Percentiles rank a stretch among this genome's conserved stretches.
phyloP scores from a whole-genome alignment of 2,888 invertebrate species.

The Sabatieria punctata region DNA sequence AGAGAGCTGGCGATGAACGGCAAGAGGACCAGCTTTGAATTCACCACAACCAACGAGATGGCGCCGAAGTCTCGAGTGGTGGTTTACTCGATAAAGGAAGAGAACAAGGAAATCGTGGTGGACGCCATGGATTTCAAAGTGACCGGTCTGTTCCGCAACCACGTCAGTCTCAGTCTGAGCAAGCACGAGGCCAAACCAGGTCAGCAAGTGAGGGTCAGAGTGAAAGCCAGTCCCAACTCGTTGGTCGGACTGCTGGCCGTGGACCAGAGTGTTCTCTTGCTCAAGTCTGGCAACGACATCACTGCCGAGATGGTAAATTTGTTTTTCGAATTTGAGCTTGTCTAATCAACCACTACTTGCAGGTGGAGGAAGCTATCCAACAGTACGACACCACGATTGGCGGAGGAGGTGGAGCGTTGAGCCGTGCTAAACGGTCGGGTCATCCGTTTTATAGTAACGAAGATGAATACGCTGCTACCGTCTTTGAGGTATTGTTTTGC shows the following conservation, averaged over 20 bases:
- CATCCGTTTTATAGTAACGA: slow-evolving; percentile 32
- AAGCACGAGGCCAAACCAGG: slow-evolving; percentile 52
- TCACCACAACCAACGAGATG: slow-evolving; percentile 44
- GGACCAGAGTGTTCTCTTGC: slow-evolving; percentile 58
- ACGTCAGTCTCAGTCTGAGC: slow-evolving; percentile 47
- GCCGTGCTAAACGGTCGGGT: no score
- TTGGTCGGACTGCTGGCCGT: slow-evolving; percentile 69
- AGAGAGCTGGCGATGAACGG: slow-evolving; percentile 45
- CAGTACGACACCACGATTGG: slow-evolving; percentile 18
- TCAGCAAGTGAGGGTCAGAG: slow-evolving; percentile 52
- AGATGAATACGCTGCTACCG: slow-evolving; percentile 33
- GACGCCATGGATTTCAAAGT: slow-evolving; percentile 63
- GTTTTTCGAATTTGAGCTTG: no score
- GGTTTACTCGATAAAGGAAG: slow-evolving; percentile 55
- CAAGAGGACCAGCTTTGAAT: slow-evolving; percentile 40
- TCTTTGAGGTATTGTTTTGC: no score
- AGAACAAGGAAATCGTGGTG: slow-evolving; percentile 52
- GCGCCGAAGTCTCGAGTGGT: slow-evolving; percentile 58
- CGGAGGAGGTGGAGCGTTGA: no score
- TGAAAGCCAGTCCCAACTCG: slow-evolving; percentile 65
- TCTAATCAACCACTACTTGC: no score
- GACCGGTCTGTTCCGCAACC: slow-evolving; percentile 58
- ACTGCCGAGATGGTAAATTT: slow-evolving; percentile 37
- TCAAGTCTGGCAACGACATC: slow-evolving; percentile 55
- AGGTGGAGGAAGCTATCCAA: slow-evolving; percentile 26